A percentile compares a stretch with the other conserved stretches of the same genome.
Conservation (phyloP, 2,113 vertebrate genomes). For the Galeopterus variegatus region DNA sequence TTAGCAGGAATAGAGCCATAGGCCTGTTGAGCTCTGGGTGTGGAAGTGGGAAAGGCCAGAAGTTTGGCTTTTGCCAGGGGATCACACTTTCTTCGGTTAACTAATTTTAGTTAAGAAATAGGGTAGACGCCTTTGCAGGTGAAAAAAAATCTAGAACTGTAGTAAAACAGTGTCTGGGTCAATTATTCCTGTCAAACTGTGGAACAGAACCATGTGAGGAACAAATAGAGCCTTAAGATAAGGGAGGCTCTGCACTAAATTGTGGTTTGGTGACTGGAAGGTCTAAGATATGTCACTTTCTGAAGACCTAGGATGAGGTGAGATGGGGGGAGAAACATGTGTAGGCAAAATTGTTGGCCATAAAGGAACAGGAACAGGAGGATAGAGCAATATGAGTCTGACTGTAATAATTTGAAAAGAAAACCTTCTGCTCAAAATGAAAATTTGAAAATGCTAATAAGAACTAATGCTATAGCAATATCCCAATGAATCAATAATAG, state of each 20-base stretch:
- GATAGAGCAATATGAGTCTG: not conserved
- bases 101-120: not conserved
- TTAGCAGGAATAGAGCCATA: not conserved
- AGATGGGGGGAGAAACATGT: too few relatives aligned
- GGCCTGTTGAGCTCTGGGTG: not conserved
- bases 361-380: not conserved
- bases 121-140: not conserved
- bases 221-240: not conserved
- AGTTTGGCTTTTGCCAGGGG: not conserved
- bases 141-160: not conserved
- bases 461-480: not conserved
- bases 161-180: not conserved
- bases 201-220: not conserved
- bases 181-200: not conserved
- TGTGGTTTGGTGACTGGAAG: not conserved
- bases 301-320: not conserved
- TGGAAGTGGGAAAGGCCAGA: not conserved
- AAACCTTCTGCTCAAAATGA: not conserved
- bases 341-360: too few relatives aligned
- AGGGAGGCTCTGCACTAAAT: not conserved
- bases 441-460: not conserved
- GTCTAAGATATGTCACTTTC: not conserved
- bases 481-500: not conserved
- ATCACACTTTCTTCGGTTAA: not conserved
- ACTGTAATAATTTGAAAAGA: not conserved